Evolutionary conservation across 2,113 vertebrate species (phyloP), one percentile per base, ranked within the genome.

Genomic region (Galemys pyrenaicus): DNA sequence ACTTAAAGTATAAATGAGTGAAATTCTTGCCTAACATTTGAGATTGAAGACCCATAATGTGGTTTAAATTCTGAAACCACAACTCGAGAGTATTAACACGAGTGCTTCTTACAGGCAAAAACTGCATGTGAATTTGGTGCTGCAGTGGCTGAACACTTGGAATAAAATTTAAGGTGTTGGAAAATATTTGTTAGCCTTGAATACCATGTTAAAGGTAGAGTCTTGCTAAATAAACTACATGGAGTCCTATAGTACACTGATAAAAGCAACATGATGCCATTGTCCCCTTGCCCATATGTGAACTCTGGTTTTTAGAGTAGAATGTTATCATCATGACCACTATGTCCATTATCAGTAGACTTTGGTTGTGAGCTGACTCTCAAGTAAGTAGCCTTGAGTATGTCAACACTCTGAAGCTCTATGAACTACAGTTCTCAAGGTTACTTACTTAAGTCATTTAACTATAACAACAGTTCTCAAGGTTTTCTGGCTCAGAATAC

Each of bases 21-120:
- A 79, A 92, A 92, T 87, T 95, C 54, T 92, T 92, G 37, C 46
- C 79, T 79, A 82, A 91, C 70, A 91, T 60, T 68, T 92, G 68
- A 88, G 19, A 82, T 32, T n/a, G 74, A 82, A 94, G 86, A 75
- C 9, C 64, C 71, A 26, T 60, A 35, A 64, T 81, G 54, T 51
- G 32, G 16, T 92, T 75, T 88, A 24, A 80, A 26, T 41, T 92
- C 67, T 89, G 49, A 94, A 96, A 54, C 28, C 56, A 79, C 24
- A 78, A 93, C 32, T 56, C 37, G 54, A 60, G 46, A 82, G 16
- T 64, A 44, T 84, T 62, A 68, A 67, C 39, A 24, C n/a, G 26
- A 56, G 22, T 46, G 22, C 16, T 39, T 81, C 54, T 64, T 75
- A 94, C 41, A 88, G 24, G 58, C 26, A 60, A 78, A 46, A 88